Base-by-base conservation (phyloP, 2,888 invertebrate species). In the Carterocephalus palaemon region DNA sequence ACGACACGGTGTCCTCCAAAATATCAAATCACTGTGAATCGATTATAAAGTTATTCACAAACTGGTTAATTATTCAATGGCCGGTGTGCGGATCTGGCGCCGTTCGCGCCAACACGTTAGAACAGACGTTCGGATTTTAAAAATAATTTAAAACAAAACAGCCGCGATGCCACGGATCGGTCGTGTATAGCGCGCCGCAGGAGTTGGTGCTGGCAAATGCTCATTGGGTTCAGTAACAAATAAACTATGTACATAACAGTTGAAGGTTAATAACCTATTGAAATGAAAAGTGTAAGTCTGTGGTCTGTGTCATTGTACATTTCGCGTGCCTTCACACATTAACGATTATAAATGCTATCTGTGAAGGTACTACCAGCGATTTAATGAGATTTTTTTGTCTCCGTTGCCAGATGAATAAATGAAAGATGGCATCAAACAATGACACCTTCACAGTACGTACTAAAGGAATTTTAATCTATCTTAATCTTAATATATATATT, bases 121-220 rank as follows among this genome's bases (percentile, higher is more conserved):
- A 75, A 76, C 70, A 73, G 71, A 73, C 77, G 74, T 78, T 80
- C 74, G 78, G 81, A 78, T 83, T 84, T 76, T 66, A 76, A 80
- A 75, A 71, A 66, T 75, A 75, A 61, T 58, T 59, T 57, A 59
- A 59, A 62, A 60, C 48, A 56, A 58, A 73, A 80, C 74, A 55
- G 59, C 53, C 58, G 61, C 65, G 68, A 65, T 48, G 49, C 43
- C 49, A 45, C 45, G 61, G 67, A 67, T 65, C 66, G 63, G 59
- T 62, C 61, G 65, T 61, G 58, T 67, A 63, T 64, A 66, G 69
- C 69, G 70, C 70, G 67, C 59, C 57, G 54, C 54, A 62, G 60
- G 64, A 61, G 65, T 70, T 50, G 46, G 46, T 62, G 63, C 60
- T 64, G 56, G 51, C 48, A 48, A 49, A 57, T 46, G 40, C 33